Evolutionary conservation across 2,113 vertebrate species (phyloP).

Genomic region (Athene noctua): DNA sequence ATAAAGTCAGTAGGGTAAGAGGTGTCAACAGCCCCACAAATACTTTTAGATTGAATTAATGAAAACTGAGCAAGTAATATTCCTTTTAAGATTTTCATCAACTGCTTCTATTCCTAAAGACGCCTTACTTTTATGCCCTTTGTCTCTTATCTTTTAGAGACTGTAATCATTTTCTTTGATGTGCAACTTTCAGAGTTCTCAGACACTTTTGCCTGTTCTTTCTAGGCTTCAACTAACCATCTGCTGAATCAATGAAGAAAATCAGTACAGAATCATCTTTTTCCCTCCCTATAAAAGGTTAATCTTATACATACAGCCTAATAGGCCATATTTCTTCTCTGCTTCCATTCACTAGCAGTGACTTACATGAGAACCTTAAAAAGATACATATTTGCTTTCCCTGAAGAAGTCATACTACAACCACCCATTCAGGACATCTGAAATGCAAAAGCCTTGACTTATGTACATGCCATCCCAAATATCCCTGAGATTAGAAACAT

Average conservation of each 20-base stretch:
- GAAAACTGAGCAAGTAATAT: not conserved
- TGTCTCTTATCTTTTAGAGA: not conserved
- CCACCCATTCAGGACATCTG: not conserved
- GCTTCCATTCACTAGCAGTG: not conserved
- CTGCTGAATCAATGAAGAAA: not conserved
- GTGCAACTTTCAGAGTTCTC: not conserved
- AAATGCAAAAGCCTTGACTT: not conserved
- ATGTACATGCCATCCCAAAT: not conserved
- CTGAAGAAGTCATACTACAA: not conserved
- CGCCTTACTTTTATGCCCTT: not conserved
- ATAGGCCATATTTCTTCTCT: not conserved
- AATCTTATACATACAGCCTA: not conserved
- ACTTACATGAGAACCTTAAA: not conserved
- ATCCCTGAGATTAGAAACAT: not conserved
- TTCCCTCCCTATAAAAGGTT: not conserved
- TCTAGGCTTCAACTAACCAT: not conserved
- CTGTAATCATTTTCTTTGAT: not conserved
- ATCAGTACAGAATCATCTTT: not conserved
- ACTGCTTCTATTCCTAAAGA: not conserved
- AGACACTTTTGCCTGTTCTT: not conserved
- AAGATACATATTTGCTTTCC: not conserved
- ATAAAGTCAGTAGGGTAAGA: not conserved
- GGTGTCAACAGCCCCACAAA: not conserved
- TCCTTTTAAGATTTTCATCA: not conserved
- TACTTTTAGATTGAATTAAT: not conserved